Conservation (phyloP, 2,113 vertebrate species). For the Sclerurus mexicanus region DNA sequence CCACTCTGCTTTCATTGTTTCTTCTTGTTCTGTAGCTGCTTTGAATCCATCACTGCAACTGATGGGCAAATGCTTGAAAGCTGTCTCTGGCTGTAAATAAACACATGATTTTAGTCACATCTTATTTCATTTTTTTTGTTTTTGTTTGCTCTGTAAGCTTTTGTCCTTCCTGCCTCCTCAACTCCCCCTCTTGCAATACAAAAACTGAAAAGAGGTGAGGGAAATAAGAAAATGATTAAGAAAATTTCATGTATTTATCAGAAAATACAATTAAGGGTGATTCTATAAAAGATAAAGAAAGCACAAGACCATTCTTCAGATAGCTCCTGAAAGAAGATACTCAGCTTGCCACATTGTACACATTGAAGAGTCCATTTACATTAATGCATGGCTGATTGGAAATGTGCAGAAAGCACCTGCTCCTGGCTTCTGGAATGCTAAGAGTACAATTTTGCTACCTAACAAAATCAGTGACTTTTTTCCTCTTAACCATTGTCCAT, state of each 20-base stretch:
- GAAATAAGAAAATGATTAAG: constrained; percentile 31
- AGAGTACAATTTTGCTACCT: constrained; percentile 56
- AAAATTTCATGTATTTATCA: constrained; percentile 22
- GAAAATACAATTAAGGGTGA: neutral
- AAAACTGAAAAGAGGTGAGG: constrained; percentile 66
- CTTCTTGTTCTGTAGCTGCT: constrained; percentile 80
- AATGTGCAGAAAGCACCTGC: constrained; percentile 67
- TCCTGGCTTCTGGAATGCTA: constrained; percentile 75
- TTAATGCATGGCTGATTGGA: constrained; percentile 79
- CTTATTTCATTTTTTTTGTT: constrained; percentile 36
- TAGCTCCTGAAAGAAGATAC: constrained; percentile 45
- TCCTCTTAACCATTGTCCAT: constrained; percentile 8
- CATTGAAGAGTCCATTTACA: constrained; percentile 61
- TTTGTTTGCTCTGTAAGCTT: constrained; percentile 56
- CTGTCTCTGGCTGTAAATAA: constrained; percentile 78
- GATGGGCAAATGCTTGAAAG: constrained; percentile 80
- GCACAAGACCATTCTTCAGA: constrained; percentile 11
- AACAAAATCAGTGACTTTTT: constrained; percentile 14
- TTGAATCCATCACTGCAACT: constrained; percentile 72
- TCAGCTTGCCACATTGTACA: constrained; percentile 33
- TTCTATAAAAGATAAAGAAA: constrained; percentile 27
- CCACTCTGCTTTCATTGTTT: constrained; percentile 85
- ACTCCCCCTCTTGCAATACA: constrained; percentile 43
- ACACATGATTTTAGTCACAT: constrained; percentile 77
- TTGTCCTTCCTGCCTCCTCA: constrained; percentile 58